Percentiles rank a stretch among this genome's conserved stretches.
Evolutionary conservation across 1,140 invertebrate genomes (phyloP).

Genomic region (Meloidogyne hapla): DNA sequence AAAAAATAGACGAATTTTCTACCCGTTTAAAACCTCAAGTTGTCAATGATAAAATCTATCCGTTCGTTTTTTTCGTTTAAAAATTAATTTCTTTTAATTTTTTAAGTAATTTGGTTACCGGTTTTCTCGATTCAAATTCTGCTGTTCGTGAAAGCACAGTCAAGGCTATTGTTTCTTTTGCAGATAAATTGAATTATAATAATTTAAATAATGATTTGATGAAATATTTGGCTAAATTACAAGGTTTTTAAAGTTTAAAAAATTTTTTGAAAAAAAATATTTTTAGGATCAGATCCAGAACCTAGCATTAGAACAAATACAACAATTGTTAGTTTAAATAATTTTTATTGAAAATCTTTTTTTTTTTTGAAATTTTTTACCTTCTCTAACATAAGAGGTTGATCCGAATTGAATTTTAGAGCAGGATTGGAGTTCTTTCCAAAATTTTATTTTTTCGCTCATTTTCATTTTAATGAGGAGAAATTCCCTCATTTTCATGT

Average conservation of each 20-base stretch:
- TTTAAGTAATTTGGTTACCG: conserved; percentile 71
- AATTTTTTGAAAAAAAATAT: conserved; percentile 27
- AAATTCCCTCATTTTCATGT: too few species aligned
- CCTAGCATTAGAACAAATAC: conserved; percentile 88
- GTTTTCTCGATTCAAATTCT: conserved; percentile 92
- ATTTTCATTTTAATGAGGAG: too few species aligned
- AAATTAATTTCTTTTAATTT: not conserved
- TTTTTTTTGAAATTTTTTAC: too few species aligned
- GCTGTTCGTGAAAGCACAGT: conserved; percentile 95
- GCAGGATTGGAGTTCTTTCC: too few species aligned
- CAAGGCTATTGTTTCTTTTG: conserved; percentile 84
- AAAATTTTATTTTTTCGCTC: too few species aligned
- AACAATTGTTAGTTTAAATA: conserved; percentile 71
- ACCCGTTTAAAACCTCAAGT: conserved; percentile 57
- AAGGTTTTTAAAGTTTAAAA: conserved; percentile 68
- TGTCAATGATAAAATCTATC: conserved; percentile 62
- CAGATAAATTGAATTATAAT: conserved; percentile 93
- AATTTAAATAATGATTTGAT: conserved; percentile 94
- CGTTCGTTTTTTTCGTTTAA: conserved; percentile 41
- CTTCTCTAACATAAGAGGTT: too few species aligned
- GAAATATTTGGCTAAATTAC: conserved; percentile 89
- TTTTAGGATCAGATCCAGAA: conserved; percentile 64
- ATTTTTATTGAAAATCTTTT: not conserved
- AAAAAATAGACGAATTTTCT: conserved; percentile 71
- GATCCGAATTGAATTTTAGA: too few species aligned